Conservation (phyloP, 2,888 invertebrate species). For the Caenorhabditis macrosperma region DNA sequence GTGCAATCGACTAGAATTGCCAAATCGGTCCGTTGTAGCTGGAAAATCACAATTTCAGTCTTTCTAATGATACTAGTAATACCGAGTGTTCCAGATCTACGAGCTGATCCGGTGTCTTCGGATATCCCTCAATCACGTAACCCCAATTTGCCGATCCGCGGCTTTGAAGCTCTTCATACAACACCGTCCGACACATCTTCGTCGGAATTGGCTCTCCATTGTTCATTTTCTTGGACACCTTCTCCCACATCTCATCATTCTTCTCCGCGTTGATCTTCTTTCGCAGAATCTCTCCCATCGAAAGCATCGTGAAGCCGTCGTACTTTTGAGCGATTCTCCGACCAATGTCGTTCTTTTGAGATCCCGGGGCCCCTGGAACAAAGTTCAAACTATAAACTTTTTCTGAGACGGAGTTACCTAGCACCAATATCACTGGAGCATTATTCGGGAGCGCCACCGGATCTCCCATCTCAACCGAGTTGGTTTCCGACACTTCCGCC, state of each 20-base stretch:
- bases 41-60: too few relatives aligned
- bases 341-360: slow-evolving; percentile 75
- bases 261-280: slow-evolving; percentile 73
- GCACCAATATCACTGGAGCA: slow-evolving; percentile 77
- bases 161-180: slow-evolving; percentile 79
- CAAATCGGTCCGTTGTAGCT: slow-evolving; percentile 83
- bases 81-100: slow-evolving; percentile 79
- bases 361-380: slow-evolving; percentile 78
- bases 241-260: slow-evolving; percentile 77
- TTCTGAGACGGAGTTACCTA: too few relatives aligned
- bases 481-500: slow-evolving; percentile 45
- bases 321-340: slow-evolving; percentile 77
- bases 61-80: background rate
- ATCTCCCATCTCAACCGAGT: slow-evolving; percentile 46
- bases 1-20: slow-evolving; percentile 92
- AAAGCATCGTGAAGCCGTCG: slow-evolving; percentile 73
- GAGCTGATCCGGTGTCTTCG: slow-evolving; percentile 81
- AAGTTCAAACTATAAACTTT: too few relatives aligned
- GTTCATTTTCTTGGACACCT: slow-evolving; percentile 79
- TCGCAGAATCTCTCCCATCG: slow-evolving; percentile 80
- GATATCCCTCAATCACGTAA: slow-evolving; percentile 82
- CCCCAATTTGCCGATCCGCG: slow-evolving; percentile 80
- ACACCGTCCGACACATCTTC: slow-evolving; percentile 80
- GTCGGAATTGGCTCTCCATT: slow-evolving; percentile 78
- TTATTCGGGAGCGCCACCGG: slow-evolving; percentile 70